A percentile compares a stretch with the other conserved stretches of the same genome.
phyloP scores from a whole-genome alignment of 2,113 vertebrate genomes.

The Strix aluco region DNA sequence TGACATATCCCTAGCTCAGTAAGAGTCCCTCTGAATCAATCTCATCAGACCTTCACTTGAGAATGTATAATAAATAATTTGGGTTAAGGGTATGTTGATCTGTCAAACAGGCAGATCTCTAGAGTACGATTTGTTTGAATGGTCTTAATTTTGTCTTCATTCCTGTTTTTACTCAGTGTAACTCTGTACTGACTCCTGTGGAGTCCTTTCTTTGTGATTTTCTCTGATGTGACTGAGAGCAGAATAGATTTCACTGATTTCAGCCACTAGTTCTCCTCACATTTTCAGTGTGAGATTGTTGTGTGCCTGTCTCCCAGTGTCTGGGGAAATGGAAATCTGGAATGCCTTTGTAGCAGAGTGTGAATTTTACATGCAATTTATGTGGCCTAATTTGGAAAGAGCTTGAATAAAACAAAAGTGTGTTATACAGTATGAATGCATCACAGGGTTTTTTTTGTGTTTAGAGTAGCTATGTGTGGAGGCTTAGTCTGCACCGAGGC shows the following conservation, averaged over 20 bases:
- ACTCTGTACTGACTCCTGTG: constrained; percentile 20
- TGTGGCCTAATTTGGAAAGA: background rate
- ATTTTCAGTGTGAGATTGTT: background rate
- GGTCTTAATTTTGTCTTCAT: background rate
- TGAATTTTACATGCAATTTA: constrained; percentile 36
- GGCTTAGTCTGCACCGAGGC: background rate
- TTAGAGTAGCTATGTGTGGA: background rate
- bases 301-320: constrained; percentile 13
- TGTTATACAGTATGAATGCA: background rate
- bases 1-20: background rate
- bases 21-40: background rate
- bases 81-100: background rate
- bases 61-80: background rate
- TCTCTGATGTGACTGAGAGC: background rate
- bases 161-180: background rate
- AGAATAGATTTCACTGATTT: background rate
- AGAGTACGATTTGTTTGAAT: background rate
- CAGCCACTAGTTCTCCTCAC: background rate
- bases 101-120: background rate
- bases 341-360: constrained; percentile 27
- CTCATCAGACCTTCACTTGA: background rate
- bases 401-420: constrained; percentile 44
- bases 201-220: background rate
- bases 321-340: constrained; percentile 13
- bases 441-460: background rate